phyloP scores from a whole-genome alignment of 2,888 invertebrate genomes.

The Amphipoea oculea region DNA sequence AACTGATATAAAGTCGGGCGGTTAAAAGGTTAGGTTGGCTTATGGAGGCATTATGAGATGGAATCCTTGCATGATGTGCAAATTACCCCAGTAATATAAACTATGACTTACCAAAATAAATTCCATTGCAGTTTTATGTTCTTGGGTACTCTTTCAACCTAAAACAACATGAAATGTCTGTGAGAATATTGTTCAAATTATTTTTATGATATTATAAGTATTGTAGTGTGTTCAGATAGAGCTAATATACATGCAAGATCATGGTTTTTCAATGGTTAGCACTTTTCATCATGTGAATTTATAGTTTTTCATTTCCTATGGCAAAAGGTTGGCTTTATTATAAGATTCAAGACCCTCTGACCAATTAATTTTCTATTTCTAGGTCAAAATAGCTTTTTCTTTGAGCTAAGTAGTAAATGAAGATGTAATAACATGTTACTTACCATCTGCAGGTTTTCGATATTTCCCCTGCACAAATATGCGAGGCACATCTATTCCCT shows the following conservation, averaged over 20 bases:
- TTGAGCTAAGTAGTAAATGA: neutral
- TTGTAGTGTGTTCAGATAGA: slow-evolving; percentile 83
- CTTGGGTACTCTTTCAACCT: slow-evolving; percentile 20
- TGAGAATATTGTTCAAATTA: slow-evolving; percentile 3
- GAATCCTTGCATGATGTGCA: neutral
- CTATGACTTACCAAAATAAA: slow-evolving; percentile 42
- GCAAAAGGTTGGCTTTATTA: neutral
- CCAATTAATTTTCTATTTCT: neutral
- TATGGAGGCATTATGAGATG: neutral
- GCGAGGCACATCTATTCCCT: slow-evolving; percentile 96
- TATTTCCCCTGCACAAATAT: slow-evolving; percentile 98
- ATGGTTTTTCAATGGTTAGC: slow-evolving; percentile 88
- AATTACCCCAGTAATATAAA: neutral
- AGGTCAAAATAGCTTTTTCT: neutral
- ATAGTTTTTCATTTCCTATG: neutral
- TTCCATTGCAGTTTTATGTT: slow-evolving; percentile 6
- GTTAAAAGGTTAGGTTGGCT: neutral
- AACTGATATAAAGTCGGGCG: too few species aligned
- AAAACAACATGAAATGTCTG: slow-evolving; percentile 16
- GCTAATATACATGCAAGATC: slow-evolving; percentile 90
- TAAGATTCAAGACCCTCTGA: neutral
- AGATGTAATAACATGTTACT: slow-evolving; percentile 26
- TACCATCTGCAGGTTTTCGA: slow-evolving; percentile 85
- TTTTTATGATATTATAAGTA: neutral
- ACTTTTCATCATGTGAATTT: slow-evolving; percentile 83